Conservation (phyloP, 2,113 vertebrate genomes). For the Narcine bancroftii region DNA sequence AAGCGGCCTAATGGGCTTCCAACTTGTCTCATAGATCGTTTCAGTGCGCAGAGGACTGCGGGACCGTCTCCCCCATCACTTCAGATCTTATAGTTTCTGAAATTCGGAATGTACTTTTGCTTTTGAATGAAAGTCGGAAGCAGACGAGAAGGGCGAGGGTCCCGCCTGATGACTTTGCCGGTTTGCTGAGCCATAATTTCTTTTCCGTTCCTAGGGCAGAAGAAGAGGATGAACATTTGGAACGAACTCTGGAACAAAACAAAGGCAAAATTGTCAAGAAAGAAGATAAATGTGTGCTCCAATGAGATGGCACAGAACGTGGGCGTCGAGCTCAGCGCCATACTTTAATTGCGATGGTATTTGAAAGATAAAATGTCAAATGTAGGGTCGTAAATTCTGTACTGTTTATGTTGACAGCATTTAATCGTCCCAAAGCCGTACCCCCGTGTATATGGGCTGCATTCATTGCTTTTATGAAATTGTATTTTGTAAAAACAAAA, state of each 20-base stretch:
- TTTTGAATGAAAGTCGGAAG: too few relatives aligned
- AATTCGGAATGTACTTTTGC: background rate
- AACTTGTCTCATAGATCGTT: background rate
- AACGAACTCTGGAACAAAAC: constrained; percentile 95
- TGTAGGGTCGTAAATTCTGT: constrained; percentile 26
- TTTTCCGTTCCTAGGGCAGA: constrained; percentile 71
- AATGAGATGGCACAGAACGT: constrained; percentile 56
- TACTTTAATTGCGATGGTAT: constrained; percentile 26
- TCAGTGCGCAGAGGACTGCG: background rate
- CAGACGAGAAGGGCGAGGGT: background rate
- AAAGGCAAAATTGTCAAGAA: constrained; percentile 99
- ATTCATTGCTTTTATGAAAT: constrained; percentile 16
- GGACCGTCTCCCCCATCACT: too few relatives aligned
- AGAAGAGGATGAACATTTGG: constrained; percentile 97
- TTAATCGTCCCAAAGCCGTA: background rate
- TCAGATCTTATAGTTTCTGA: background rate
- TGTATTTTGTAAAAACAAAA: constrained; percentile 35
- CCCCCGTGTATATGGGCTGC: background rate
- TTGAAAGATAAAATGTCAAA: background rate
- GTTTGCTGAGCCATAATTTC: background rate
- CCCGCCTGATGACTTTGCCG: background rate
- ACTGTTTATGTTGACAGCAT: constrained; percentile 21
- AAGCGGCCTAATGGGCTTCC: background rate
- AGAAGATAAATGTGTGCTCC: constrained; percentile 91
- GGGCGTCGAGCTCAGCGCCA: constrained; percentile 39